Evolutionary conservation across 1,140 invertebrate genomes (phyloP).

Genomic region (Charaxes varanes): DNA sequence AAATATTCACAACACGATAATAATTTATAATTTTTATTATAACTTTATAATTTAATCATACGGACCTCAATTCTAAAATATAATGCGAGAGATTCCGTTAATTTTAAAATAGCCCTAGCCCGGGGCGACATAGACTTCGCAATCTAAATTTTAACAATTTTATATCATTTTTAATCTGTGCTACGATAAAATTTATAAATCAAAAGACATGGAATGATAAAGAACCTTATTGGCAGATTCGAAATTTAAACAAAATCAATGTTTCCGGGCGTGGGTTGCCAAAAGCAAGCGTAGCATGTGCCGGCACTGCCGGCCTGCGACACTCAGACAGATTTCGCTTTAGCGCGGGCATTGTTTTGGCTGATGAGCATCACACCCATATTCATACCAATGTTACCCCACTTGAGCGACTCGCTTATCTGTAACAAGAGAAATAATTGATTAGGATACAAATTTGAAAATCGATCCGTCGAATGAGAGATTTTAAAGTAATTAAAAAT

Average conservation of each 20-base stretch:
- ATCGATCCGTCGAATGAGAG: no score
- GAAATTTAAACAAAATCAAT: slow-evolving; percentile 45
- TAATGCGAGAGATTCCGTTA: slow-evolving; percentile 23
- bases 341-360: slow-evolving; percentile 63
- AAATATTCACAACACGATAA: slow-evolving; percentile 1
- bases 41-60: slow-evolving; percentile 6
- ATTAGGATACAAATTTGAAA: no score
- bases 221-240: not conserved
- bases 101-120: slow-evolving; percentile 1
- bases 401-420: slow-evolving; percentile 80
- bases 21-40: slow-evolving; percentile 2
- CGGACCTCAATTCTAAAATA: slow-evolving; percentile 8
- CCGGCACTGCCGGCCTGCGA: slow-evolving; percentile 45
- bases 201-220: slow-evolving; percentile 4
- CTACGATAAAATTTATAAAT: not conserved
- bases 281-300: slow-evolving; percentile 56
- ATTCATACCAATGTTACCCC: slow-evolving; percentile 80
- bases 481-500: no score
- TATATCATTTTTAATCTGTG: not conserved
- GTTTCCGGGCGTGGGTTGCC: slow-evolving; percentile 43
- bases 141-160: not conserved
- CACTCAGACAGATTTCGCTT: slow-evolving; percentile 68
- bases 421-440: slow-evolving; percentile 60
- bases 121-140: not conserved
- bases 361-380: slow-evolving; percentile 78